Base-by-base conservation (phyloP, 2,888 invertebrate genomes). In the Pristionchus maxplancki region DNA sequence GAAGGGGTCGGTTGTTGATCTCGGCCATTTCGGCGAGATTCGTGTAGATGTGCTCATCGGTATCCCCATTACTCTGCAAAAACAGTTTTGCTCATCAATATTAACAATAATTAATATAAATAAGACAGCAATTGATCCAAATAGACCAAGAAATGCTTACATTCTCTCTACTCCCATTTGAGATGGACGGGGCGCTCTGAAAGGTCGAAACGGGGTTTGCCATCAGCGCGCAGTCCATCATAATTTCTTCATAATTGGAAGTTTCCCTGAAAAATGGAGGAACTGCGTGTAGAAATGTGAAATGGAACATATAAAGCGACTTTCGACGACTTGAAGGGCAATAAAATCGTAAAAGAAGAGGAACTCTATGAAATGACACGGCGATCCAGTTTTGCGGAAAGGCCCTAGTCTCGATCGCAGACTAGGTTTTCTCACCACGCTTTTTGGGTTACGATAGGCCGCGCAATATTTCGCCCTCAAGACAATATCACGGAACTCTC, bases 11-110 rank as follows among this genome's bases (percentile, higher is more conserved):
- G 88, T 89, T 91, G 67, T 92, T 91, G 78, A 91, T 88, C 53
- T 91, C 92, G n/a, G 91, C 91, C 85, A 94, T 92, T 82, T 94
- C 94, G 13, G 90, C 86, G 53, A 94, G 89, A 90, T 94, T 94
- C 31, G 93, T 92, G 89, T 94, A 94, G 31, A 94, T 92, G 81
- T 91, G 92, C 17, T 89, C 74, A 74, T 91, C 92, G 81, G n/a
- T 81, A 44, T 81, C 81, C 28, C 81, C 81, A 48, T 48, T 50
- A 48, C 62, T 40, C 84, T 58, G 53, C 20, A 58, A 67, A n/a
- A n/a, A n/a, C n/a, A n/a, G n/a, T n/a, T n/a, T n/a, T 17, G 5
- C 4, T 58, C 9, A 58, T 17, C 34, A 37, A n/a, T 53, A 8
- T 17, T n/a, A 4, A 53, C 20, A 15, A 62, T 11, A 40, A 11